A percentile compares a stretch with the other conserved stretches of the same genome.
Evolutionary conservation across 2,797 vertebrate species (phyloP).

Genomic region (Sebastes minor): DNA sequence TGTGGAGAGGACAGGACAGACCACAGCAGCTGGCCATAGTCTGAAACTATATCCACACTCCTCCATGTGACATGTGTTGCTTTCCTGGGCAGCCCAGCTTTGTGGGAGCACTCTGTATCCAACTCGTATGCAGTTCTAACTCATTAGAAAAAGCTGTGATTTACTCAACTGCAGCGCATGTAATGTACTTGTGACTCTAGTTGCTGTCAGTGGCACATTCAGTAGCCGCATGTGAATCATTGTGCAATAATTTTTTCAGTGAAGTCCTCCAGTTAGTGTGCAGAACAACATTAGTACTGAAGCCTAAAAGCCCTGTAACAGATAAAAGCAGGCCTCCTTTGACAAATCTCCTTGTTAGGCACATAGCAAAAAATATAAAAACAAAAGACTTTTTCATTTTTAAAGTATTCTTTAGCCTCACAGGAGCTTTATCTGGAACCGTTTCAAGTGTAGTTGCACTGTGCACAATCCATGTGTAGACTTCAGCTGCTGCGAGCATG

Average conservation of each 20-base stretch:
- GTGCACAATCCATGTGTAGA: not conserved
- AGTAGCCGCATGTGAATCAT: not conserved
- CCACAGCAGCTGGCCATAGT: slow-evolving; percentile 39
- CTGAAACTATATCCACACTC: slow-evolving; percentile 32
- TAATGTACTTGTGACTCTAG: not conserved
- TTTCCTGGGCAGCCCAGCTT: not conserved
- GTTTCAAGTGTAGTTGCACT: not conserved
- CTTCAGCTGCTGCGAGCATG: not conserved
- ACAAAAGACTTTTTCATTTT: too few relatives aligned
- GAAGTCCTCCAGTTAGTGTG: not conserved
- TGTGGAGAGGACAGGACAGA: not conserved
- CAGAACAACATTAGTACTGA: not conserved
- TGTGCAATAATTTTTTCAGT: not conserved
- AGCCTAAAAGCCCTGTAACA: not conserved
- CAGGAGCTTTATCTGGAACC: not conserved
- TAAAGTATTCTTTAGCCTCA: not conserved
- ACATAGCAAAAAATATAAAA: not conserved
- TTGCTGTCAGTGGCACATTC: not conserved
- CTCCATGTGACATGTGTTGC: slow-evolving; percentile 3
- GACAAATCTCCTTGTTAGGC: not conserved
- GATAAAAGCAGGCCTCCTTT: not conserved
- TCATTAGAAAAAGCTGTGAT: not conserved
- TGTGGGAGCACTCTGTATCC: not conserved
- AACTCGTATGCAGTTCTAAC: not conserved
- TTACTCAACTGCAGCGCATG: not conserved